Base-by-base conservation (phyloP, 2,888 invertebrate species). In the Chloroclysta siterata region DNA sequence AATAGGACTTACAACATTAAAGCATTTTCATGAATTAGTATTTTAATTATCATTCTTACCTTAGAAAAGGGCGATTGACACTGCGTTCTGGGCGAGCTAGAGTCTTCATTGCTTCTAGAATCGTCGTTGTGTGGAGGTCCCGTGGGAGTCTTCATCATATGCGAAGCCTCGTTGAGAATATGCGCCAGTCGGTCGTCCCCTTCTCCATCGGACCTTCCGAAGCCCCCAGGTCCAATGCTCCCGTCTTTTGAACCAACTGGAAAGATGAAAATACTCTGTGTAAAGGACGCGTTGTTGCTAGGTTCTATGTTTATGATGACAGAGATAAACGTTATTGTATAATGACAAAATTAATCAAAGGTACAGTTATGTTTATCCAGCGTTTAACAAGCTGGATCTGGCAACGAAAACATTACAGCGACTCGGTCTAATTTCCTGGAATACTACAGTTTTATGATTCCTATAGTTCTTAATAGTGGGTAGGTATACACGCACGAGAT, bases 161-260 rank as follows among this genome's bases (percentile, higher is more conserved):
- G 97, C 57, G 97, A 97, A 22, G 99, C 98, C 82, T 99, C 99
- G 81, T 95, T 97, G 64, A 99, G 95, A 82, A 99, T 98, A 87
- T 98, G 98, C 53, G 97, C 97, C 72, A 99, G 96, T 70, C 99
- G 94, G 79, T 99, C 99, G 81, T 99, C 99, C 33, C 97, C 97
- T 76, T 83, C 96, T 57, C 95, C 94, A 57, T 96, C 96, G 51
- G 96, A 94, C 65, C 97, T 94, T 57, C 96, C 96, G 84, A 97
- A 97, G 36, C 96, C 95, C 58, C 96, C 95, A 59, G 97, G 95
- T 4, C 88, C 90, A 84, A 97, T 94, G 65, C 95, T 95, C 73
- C 97, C 96, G 87, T 98, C 97, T 95, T 97, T 97, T 11, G 91
- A 84, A 85, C 97, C 97, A 94, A 95, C 93, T 93, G 84, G 15